phyloP scores from a whole-genome alignment of 2,797 vertebrate genomes.

The Huso huso region DNA sequence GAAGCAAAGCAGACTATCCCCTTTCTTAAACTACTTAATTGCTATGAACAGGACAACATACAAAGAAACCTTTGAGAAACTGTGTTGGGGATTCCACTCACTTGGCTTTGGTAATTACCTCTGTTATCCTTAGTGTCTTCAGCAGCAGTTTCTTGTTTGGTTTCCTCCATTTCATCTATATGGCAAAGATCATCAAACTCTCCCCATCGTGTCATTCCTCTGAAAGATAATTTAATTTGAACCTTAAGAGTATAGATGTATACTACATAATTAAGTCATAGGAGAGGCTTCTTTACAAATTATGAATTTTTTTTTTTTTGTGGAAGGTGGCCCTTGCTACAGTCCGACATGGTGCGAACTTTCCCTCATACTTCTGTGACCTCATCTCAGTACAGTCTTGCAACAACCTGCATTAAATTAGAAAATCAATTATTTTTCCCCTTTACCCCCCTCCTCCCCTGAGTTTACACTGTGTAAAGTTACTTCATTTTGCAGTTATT shows the following conservation, averaged over 20 bases:
- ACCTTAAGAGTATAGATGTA: neutral
- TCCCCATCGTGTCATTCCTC: constrained; percentile 89
- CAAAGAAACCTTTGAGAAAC: neutral
- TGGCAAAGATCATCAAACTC: constrained; percentile 80
- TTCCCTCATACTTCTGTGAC: too few relatives aligned
- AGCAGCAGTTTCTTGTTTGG: constrained; percentile 31
- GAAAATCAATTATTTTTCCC: too few relatives aligned
- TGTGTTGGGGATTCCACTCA: neutral
- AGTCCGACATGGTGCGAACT: too few relatives aligned
- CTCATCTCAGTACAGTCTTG: too few relatives aligned
- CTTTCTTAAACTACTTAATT: too few relatives aligned
- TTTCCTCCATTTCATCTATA: constrained; percentile 73
- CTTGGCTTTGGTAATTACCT: constrained; percentile 36
- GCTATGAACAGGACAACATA: neutral
- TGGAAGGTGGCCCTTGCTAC: neutral
- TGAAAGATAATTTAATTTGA: constrained; percentile 35
- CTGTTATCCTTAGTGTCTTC: constrained; percentile 28
- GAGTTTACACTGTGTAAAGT: too few relatives aligned
- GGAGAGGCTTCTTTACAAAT: neutral
- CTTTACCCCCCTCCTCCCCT: too few relatives aligned
- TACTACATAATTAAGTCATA: neutral
- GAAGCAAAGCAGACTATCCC: too few relatives aligned
- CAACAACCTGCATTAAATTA: too few relatives aligned
- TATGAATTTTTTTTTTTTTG: neutral
- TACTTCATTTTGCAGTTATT: too few relatives aligned